Evolutionary conservation across 2,797 vertebrate species (phyloP).

Genomic region (Craterocephalus amniculus): DNA sequence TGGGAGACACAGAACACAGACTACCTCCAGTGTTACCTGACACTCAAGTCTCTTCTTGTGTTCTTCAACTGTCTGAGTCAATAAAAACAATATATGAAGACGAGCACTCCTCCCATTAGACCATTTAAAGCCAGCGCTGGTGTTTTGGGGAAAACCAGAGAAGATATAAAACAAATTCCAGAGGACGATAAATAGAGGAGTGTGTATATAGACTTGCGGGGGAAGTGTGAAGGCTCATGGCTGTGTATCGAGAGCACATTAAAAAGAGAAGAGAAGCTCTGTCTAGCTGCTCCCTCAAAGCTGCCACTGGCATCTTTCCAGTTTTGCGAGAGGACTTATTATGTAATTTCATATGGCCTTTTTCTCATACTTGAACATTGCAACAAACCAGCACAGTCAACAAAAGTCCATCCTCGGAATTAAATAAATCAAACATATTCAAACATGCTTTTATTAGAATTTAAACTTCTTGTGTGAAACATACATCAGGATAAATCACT

Average conservation of each 20-base stretch:
- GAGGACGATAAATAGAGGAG: conserved; percentile 20
- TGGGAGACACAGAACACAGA: conserved; percentile 33
- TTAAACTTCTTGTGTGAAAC: conserved; percentile 26
- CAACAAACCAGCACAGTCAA: conserved; percentile 35
- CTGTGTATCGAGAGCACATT: conserved; percentile 71
- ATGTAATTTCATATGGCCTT: conserved; percentile 68
- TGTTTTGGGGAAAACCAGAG: conserved; percentile 39
- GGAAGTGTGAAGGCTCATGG: conserved; percentile 54
- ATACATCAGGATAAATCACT: conserved; percentile 8
- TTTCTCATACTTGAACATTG: conserved; percentile 41
- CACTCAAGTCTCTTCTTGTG: conserved; percentile 34
- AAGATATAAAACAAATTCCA: conserved; percentile 31
- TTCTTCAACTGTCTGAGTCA: conserved; percentile 54
- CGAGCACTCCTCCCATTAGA: conserved; percentile 38
- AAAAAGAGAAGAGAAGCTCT: conserved; percentile 66
- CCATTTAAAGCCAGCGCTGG: conserved; percentile 43
- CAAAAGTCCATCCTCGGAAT: conserved; percentile 30
- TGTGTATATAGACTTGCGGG: conserved; percentile 52
- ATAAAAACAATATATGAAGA: conserved; percentile 53
- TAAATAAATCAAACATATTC: not conserved
- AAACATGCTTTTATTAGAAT: conserved; percentile 12
- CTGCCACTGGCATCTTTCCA: conserved; percentile 71
- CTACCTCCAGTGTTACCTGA: conserved; percentile 16
- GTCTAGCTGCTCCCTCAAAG: conserved; percentile 66
- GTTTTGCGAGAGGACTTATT: conserved; percentile 66